Base-by-base conservation (phyloP, 2,888 invertebrate species). In the Cerceris rybyensis region DNA sequence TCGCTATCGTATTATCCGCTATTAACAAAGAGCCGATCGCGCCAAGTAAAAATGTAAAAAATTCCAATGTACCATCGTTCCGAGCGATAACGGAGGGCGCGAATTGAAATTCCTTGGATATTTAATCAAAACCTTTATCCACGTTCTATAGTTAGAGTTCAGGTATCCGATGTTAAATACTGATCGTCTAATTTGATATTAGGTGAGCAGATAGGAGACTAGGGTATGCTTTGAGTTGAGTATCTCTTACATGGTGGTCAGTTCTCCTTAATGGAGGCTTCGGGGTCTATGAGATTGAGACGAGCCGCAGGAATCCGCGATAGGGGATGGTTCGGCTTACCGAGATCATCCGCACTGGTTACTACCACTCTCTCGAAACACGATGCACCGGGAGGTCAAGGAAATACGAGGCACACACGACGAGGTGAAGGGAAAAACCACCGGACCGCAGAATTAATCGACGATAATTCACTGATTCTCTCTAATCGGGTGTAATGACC, bases 291-390 rank as follows among this genome's bases (percentile, higher is more conserved):
- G 78, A 77, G 71, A 76, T 81, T 57, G 60, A 14, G 67, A 9
- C 11, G 49, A 49, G 63, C 80, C 75, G 61, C 82, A 81, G 79
- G 83, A 86, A 85, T 86, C 78, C 78, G 61, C 69, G 81, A 75
- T 58, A 65, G 70, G 55, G 63, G 55, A 63, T 69, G 59, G 41
- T 57, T 69, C 54, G 83, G 76, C 81, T 85, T 73, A 81, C 79
- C 84, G 65, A 75, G 80, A 69, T 70, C 72, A 74, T 72, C 75
- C 67, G 61, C 70, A 54, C 49, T 60, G 72, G 72, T 59, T 66
- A 67, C 70, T 68, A 82, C 80, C 68, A 76, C 83, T 83, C 82
- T 75, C 79, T 57, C n/a, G 70, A 59, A 71, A 77, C 39, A 54
- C 64, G 71, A 81, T 71, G 71, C 64, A 17, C 42, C 46, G 39